These are phyloP conservation scores for Odiellus spinosus DNA, from an alignment of 2,888 invertebrate species.

Conservation along the genomic window DNA sequence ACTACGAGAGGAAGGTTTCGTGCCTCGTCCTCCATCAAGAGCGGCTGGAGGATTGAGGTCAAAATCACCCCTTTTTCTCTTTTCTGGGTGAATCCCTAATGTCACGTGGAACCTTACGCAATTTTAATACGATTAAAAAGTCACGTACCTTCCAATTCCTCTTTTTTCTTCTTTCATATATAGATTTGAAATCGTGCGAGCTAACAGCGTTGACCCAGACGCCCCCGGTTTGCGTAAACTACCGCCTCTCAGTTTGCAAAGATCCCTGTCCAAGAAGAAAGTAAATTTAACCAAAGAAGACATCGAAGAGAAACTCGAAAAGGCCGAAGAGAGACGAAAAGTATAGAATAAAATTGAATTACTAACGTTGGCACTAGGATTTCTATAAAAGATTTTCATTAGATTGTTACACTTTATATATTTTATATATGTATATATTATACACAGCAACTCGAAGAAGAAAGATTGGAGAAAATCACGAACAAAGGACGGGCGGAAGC, in stretches of 20 bases:
- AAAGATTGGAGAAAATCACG: slow-evolving; percentile 11
- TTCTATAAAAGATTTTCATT: neutral
- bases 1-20: slow-evolving; percentile 30
- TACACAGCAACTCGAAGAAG: slow-evolving; percentile 15
- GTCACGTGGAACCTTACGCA: too few relatives aligned
- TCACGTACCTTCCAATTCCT: too few relatives aligned
- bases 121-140: too few relatives aligned
- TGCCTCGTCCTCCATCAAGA: slow-evolving; percentile 26
- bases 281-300: slow-evolving; percentile 14
- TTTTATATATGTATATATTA: too few relatives aligned
- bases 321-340: slow-evolving; percentile 18
- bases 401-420: too few relatives aligned
- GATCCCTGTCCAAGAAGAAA: slow-evolving; percentile 9
- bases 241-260: slow-evolving; percentile 9
- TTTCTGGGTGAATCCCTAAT: too few relatives aligned
- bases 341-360: slow-evolving; percentile 3
- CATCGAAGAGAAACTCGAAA: slow-evolving; percentile 14
- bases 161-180: too few relatives aligned
- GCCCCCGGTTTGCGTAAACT: slow-evolving; percentile 5
- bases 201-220: slow-evolving; percentile 1
- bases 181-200: slow-evolving; percentile 12
- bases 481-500: slow-evolving; percentile 10
- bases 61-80: neutral
- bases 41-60: slow-evolving; percentile 26
- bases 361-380: neutral